phyloP scores from a whole-genome alignment of 2,888 invertebrate species.

The Elegia similella region DNA sequence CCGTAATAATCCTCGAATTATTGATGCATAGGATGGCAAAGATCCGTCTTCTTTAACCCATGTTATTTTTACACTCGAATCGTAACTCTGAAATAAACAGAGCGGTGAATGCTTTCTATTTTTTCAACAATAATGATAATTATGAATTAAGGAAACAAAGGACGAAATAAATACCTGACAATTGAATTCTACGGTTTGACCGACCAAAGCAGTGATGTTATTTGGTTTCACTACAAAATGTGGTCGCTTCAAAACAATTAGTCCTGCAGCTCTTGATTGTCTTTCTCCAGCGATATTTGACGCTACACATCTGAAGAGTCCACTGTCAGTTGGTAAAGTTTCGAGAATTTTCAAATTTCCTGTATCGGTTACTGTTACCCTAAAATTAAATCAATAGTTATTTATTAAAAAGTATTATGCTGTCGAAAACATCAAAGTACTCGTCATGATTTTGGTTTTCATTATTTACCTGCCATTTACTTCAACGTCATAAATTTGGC shows the following conservation, averaged over 20 bases:
- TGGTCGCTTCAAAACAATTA: constrained; percentile 93
- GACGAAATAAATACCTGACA: constrained; percentile 81
- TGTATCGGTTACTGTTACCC: constrained; percentile 91
- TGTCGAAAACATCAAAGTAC: neutral
- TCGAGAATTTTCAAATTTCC: constrained; percentile 95
- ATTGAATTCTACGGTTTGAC: constrained; percentile 92
- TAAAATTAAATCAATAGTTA: constrained; percentile 47
- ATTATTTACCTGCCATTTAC: constrained; percentile 80
- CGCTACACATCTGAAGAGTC: constrained; percentile 94
- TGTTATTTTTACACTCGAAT: constrained; percentile 71
- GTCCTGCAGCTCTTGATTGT: constrained; percentile 89
- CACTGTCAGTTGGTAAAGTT: constrained; percentile 93
- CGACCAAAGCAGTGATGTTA: constrained; percentile 91
- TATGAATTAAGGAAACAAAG: constrained; percentile 12
- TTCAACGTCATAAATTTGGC: constrained; percentile 83
- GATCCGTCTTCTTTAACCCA: constrained; percentile 74
- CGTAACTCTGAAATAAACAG: constrained; percentile 65
- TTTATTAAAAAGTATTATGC: neutral
- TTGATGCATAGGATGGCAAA: constrained; percentile 65
- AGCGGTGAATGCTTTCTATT: constrained; percentile 11
- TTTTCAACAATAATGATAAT: constrained; percentile 15
- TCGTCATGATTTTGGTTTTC: neutral
- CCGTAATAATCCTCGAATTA: constrained; percentile 80
- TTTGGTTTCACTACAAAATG: constrained; percentile 93
- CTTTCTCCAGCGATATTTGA: constrained; percentile 94